Evolutionary conservation across 2,888 invertebrate species (phyloP), one percentile per base, ranked within the genome.

Genomic region (Morpho helenor): DNA sequence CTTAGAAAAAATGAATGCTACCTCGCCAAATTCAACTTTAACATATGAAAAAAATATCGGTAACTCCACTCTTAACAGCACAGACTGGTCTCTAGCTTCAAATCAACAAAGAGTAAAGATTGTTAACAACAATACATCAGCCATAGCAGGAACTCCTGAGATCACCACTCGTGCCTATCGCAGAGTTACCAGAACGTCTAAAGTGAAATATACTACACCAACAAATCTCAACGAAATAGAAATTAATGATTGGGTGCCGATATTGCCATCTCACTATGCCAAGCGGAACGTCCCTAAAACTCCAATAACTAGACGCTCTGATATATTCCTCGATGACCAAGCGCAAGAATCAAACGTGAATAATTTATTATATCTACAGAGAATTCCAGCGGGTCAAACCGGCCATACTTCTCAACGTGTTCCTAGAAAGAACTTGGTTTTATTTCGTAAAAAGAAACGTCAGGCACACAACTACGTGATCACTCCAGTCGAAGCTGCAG

Each of bases 171-270:
- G 82, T 51, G 71, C 70, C 48, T 86, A 87, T 67, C 79, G 82
- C 52, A 81, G 83, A 44, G 81, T 87, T 55, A 87, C 85, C 39
- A 82, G 88, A 69, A 74, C 71, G 56, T 76, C 86, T 23, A 89
- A 80, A 72, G 73, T 73, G 68, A 72, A 75, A 45, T 76, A 80
- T 44, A 77, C 79, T 42, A 71, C 75, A 46, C 52, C 62, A 62
- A 66, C 70, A 50, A 68, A 70, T 31, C 76, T 76, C 53, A 76
- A 77, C 40, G 68, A 74, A 57, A 71, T 79, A 41, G 74, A 77
- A 68, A 70, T 73, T 7, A 88, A 87, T 64, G 91, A 89, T 61
- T 91, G 91, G 91, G 76, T 90, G 48, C 91, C 91, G 31, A 86
- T 91, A 50, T 64, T 84, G 62, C 90, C 91, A 8, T 76, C 85